Conservation (phyloP, 2,113 vertebrate species). For the Charadrius vociferus region DNA sequence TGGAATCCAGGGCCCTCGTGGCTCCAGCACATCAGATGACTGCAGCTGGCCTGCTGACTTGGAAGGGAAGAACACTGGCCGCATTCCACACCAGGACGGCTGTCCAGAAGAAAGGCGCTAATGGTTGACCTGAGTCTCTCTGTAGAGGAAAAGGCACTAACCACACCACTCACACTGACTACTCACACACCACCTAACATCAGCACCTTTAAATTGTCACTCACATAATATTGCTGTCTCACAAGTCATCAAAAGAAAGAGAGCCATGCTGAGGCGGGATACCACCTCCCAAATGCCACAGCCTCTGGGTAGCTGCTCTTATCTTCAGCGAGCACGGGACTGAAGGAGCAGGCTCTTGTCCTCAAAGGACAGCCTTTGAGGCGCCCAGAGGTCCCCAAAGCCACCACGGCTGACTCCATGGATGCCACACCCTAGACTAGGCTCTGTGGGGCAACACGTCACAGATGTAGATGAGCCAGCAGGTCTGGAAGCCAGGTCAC, state of each 20-base stretch:
- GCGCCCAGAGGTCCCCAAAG: neutral
- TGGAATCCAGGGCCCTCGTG: neutral
- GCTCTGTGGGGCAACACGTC: neutral
- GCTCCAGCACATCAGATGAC: neutral
- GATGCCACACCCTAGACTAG: neutral
- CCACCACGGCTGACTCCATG: rapidly evolving
- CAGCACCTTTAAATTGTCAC: neutral
- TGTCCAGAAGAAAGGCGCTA: neutral
- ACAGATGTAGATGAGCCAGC: neutral
- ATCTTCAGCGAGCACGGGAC: neutral
- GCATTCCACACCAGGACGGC: rapidly evolving
- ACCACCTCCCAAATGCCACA: neutral
- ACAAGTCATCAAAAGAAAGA: neutral
- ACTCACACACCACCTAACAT: neutral
- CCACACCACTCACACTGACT: neutral
- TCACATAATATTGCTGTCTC: neutral
- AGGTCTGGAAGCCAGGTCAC: neutral
- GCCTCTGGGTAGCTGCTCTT: neutral
- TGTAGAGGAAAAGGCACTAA: neutral
- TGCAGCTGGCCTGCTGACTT: neutral
- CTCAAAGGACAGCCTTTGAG: neutral
- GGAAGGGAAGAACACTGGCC: neutral
- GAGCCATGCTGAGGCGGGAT: neutral
- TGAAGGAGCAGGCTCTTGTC: neutral
- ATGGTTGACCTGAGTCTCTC: neutral